These are phyloP conservation scores for Paradoxurus hermaphroditus DNA, from an alignment of 2,113 vertebrate genomes.

Conservation along the genomic window DNA sequence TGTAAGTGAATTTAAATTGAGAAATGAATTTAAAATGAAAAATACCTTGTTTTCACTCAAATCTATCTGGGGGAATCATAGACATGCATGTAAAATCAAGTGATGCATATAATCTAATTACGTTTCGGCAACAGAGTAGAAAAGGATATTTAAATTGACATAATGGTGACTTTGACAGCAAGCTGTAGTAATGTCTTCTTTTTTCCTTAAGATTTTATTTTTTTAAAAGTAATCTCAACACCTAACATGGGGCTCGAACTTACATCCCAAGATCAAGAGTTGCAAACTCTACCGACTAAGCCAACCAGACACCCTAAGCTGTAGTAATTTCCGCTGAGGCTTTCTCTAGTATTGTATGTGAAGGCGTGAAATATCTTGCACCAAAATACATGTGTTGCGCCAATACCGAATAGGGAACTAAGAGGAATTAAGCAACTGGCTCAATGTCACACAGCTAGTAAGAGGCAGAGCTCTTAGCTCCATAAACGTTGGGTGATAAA, in stretches of 20 bases:
- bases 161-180: not conserved
- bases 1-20: not conserved
- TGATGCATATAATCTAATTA: not conserved
- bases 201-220: not conserved
- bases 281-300: not conserved
- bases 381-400: not conserved
- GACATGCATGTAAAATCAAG: not conserved
- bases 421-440: not conserved
- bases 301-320: not conserved
- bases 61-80: not conserved
- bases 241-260: not conserved
- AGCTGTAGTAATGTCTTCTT: not conserved
- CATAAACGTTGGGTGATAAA: not conserved
- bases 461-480: not conserved
- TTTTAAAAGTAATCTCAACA: not conserved
- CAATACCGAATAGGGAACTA: not conserved
- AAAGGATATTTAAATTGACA: not conserved
- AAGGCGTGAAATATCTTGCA: not conserved
- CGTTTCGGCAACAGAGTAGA: not conserved
- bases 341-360: not conserved
- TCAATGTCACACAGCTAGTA: not conserved
- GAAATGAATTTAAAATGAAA: not conserved
- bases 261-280: not conserved
- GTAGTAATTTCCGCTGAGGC: not conserved
- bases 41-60: not conserved